These are phyloP conservation scores for Leucozona laternaria DNA, from an alignment of 2,888 invertebrate species.

Conservation along the genomic window DNA sequence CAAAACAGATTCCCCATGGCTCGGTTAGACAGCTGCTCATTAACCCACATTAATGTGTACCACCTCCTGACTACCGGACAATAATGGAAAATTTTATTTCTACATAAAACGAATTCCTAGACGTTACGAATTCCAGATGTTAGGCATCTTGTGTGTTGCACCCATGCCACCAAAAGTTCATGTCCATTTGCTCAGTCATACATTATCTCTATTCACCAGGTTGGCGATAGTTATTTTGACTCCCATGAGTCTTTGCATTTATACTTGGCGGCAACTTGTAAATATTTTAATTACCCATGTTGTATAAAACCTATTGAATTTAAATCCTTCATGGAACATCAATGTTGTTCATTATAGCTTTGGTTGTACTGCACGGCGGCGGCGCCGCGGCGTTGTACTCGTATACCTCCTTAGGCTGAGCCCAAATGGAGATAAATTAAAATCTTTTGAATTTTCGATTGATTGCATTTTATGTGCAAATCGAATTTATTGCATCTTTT, in stretches of 20 bases:
- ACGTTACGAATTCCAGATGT: conserved; percentile 22
- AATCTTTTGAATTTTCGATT: conserved; percentile 57
- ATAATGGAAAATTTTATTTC: conserved; percentile 2
- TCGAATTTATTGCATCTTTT: conserved; percentile 45
- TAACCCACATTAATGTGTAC: conserved; percentile 33
- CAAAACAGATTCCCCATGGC: conserved; percentile 37
- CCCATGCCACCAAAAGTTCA: conserved; percentile 36
- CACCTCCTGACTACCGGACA: conserved; percentile 60
- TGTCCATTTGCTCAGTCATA: conserved; percentile 34
- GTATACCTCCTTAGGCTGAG: conserved; percentile 40
- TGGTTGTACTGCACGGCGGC: too few species aligned
- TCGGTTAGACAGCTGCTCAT: conserved; percentile 36
- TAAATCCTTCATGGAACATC: conserved; percentile 14
- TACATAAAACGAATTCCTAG: conserved; percentile 2
- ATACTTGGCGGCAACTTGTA: conserved; percentile 45
- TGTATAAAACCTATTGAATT: conserved; percentile 15
- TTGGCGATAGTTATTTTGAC: background rate
- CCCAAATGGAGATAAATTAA: conserved; percentile 39
- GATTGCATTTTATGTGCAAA: conserved; percentile 37
- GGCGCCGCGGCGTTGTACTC: too few species aligned
- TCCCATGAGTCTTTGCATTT: conserved; percentile 16
- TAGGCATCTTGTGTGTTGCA: background rate
- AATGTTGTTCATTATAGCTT: conserved; percentile 5
- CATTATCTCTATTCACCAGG: conserved; percentile 34
- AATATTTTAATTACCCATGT: conserved; percentile 62